A percentile compares a stretch with the other conserved stretches of the same genome.
phyloP scores from a whole-genome alignment of 1,140 invertebrate genomes.

The Papilio polytes region DNA sequence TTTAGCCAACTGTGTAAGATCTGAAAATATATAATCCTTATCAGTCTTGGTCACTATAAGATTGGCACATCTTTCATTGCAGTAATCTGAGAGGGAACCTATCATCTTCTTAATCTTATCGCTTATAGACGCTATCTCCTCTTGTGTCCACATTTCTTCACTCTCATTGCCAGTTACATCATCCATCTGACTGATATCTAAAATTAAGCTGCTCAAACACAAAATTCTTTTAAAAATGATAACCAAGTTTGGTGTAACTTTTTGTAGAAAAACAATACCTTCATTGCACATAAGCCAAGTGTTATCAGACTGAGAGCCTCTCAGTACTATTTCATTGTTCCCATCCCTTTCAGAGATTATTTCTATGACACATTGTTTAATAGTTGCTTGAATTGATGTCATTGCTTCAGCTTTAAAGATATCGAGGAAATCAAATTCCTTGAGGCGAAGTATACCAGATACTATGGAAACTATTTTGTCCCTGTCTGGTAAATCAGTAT shows the following conservation, averaged over 20 bases:
- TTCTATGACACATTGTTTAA: constrained; percentile 95
- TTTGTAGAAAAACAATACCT: constrained; percentile 91
- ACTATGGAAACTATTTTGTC: constrained; percentile 95
- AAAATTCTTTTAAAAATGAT: constrained; percentile 86
- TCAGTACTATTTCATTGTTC: constrained; percentile 86
- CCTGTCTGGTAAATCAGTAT: constrained; percentile 88
- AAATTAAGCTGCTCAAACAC: constrained; percentile 90
- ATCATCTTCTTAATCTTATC: constrained; percentile 91
- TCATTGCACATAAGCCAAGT: constrained; percentile 88
- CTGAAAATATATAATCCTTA: constrained; percentile 87
- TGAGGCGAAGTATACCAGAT: constrained; percentile 93
- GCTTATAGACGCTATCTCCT: constrained; percentile 88
- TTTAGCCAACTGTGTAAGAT: constrained; percentile 90
- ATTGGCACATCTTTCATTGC: constrained; percentile 95
- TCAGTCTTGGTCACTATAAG: constrained; percentile 90
- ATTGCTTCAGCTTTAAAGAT: constrained; percentile 95
- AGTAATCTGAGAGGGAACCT: constrained; percentile 93
- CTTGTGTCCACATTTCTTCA: constrained; percentile 88
- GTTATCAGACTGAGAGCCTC: constrained; percentile 88
- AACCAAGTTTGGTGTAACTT: constrained; percentile 88
- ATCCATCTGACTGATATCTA: constrained; percentile 81
- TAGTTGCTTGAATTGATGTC: constrained; percentile 93
- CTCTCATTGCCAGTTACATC: constrained; percentile 84
- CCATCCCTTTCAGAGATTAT: constrained; percentile 88
- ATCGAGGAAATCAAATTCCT: constrained; percentile 95